These are phyloP conservation scores for Acromyrmex charruanus DNA, from an alignment of 1,140 invertebrate species.

Conservation along the genomic window DNA sequence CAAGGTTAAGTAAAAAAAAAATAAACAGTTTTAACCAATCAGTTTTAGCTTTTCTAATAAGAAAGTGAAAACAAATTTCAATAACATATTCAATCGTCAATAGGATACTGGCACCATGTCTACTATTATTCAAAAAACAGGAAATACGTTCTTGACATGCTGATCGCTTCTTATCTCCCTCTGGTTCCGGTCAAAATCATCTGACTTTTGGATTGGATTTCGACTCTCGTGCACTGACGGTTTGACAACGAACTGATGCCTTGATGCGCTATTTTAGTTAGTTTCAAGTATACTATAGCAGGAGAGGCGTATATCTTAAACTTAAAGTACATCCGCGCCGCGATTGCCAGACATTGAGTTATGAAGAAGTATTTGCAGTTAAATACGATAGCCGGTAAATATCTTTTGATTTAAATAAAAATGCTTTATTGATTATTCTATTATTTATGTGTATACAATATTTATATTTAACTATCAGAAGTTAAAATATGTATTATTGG, in stretches of 20 bases:
- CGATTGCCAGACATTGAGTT: slow-evolving; percentile 59
- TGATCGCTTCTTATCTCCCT: slow-evolving; percentile 47
- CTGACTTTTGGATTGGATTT: slow-evolving; percentile 18
- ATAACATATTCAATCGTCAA: slow-evolving; percentile 12
- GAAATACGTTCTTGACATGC: slow-evolving; percentile 55
- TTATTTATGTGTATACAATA: not conserved
- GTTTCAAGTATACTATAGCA: slow-evolving; percentile 62
- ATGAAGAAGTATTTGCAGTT: slow-evolving; percentile 5
- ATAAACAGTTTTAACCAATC: not conserved
- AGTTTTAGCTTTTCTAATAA: not conserved
- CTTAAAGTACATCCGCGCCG: slow-evolving; percentile 47
- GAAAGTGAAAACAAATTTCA: not conserved
- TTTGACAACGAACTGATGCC: slow-evolving; percentile 43
- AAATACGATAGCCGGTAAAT: not conserved
- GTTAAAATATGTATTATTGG: not conserved
- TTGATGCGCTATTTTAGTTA: slow-evolving; percentile 60
- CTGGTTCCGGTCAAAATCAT: slow-evolving; percentile 29
- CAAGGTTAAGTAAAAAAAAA: not conserved
- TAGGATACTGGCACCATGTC: not conserved
- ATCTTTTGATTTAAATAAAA: slow-evolving; percentile 12
- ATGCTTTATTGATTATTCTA: not conserved
- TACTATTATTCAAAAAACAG: slow-evolving; percentile 21
- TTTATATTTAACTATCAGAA: not conserved
- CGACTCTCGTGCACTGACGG: slow-evolving; percentile 13
- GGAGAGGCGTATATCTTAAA: not conserved